Base-by-base conservation (phyloP, 30 jellyfish, hydroid and myxozoan species). In the Aurelia sp. region DNA sequence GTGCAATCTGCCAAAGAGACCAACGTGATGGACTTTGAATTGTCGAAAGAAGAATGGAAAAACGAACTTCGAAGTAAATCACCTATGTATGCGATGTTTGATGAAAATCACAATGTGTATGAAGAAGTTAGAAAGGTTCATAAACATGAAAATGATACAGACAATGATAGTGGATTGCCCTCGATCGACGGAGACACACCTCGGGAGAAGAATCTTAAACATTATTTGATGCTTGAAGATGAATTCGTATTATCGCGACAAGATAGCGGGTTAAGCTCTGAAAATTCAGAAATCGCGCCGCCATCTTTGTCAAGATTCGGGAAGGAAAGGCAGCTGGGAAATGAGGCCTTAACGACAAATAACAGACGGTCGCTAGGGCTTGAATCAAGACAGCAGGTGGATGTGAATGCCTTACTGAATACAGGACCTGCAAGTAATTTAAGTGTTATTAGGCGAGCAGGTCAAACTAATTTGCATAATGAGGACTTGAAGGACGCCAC, bases 161-260 rank as follows among this genome's bases (percentile, higher is more conserved):
- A 87, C 53, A 76, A 66, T 6, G 96, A 87, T 59, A 87, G 96
- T 70, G 96, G 96, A 8, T 21, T 87, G 44, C 90, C 70, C 11
- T 87, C 96, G 59, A 76, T 87, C 17, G 96, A 78, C 44, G 96
- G 89, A 65, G 96, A 87, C 55, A 44, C 82, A 2, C 72, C 87
- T 16, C 86, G 62, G 44, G 96, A 87, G 6, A 51, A 44, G 21
- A 47, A 18, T 4, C 21, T 48, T 2, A 76, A 55, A 68, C 48
- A 31, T 30, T 12, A 33, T 20, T 40, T n/a, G 41, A 16, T 74
- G 11, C 82, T 66, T 12, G 69, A 58, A 35, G 90, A 76, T 18
- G 19, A 35, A 21, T 58, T 55, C 3, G 23, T 64, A 17, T 40
- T 58, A 15, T n/a, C 51, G 3, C 74, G 96, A 19, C 95, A 76